Conservation (phyloP, 1,140 invertebrate genomes). For the Drosophila baimaii region DNA sequence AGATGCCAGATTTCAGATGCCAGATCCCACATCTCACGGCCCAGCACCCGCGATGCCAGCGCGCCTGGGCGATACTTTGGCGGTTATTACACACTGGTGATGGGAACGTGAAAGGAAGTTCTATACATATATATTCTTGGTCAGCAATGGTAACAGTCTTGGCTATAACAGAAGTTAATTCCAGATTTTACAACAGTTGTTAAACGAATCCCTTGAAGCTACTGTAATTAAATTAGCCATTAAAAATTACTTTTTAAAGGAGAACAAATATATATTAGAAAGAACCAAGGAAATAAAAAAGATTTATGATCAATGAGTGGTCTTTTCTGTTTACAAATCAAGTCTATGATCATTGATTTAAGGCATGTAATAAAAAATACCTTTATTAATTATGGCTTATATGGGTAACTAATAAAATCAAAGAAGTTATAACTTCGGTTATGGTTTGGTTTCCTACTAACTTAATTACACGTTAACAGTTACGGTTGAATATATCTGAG, state of each 20-base stretch:
- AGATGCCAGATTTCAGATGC: constrained; percentile 40
- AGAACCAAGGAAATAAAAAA: too few species aligned
- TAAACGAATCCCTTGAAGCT: too few species aligned
- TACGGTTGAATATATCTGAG: neutral
- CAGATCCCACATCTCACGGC: constrained; percentile 48
- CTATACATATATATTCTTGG: neutral
- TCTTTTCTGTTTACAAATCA: too few species aligned
- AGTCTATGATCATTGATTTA: too few species aligned
- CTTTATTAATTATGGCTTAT: too few species aligned
- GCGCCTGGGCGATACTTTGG: constrained; percentile 2
- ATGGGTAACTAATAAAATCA: too few species aligned
- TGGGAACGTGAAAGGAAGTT: constrained; percentile 22
- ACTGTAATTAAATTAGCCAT: too few species aligned
- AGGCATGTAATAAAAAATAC: too few species aligned
- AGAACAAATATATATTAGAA: neutral
- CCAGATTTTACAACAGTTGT: too few species aligned
- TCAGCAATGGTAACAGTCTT: neutral
- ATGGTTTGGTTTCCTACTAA: neutral
- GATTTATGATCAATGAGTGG: too few species aligned
- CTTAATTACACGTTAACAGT: neutral
- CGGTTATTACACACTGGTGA: constrained; percentile 15
- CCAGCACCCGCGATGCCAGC: constrained; percentile 61
- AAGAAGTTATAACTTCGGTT: neutral
- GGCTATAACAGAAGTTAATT: neutral
- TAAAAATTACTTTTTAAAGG: too few species aligned